phyloP scores from a whole-genome alignment of 2,888 invertebrate genomes.

The Amphimallon solstitiale region DNA sequence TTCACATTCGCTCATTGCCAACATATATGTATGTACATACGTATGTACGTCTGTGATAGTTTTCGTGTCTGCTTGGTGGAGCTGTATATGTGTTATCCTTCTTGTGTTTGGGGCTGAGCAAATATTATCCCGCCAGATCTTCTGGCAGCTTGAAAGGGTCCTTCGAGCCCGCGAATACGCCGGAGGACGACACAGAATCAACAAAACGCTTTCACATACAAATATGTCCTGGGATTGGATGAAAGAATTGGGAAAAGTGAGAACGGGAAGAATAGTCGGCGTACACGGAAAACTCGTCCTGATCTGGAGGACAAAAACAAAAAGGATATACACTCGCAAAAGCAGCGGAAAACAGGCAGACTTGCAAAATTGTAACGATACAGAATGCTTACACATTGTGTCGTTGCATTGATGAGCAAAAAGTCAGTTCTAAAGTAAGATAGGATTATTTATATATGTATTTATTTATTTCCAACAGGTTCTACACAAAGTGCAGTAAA shows the following conservation, averaged over 20 bases:
- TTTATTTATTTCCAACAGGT: no score
- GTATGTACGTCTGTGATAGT: background rate
- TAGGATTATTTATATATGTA: no score
- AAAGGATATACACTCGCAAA: no score
- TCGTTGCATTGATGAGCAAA: no score
- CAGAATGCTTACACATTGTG: no score
- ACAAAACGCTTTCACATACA: constrained; percentile 39
- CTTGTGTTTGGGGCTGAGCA: constrained; percentile 33
- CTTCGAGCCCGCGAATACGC: constrained; percentile 29
- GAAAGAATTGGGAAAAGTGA: constrained; percentile 31
- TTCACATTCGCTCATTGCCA: no score
- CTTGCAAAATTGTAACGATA: no score
- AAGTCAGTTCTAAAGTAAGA: no score
- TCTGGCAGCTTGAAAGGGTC: constrained; percentile 36
- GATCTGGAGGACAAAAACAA: background rate
- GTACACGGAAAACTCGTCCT: background rate
- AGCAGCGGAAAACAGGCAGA: no score
- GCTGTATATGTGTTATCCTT: constrained; percentile 22
- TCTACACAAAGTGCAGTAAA: no score
- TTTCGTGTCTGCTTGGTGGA: background rate
- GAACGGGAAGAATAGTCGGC: constrained; percentile 3
- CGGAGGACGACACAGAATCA: constrained; percentile 33
- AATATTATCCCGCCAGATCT: constrained; percentile 40
- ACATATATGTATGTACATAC: background rate
- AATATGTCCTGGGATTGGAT: constrained; percentile 33